phyloP scores from a whole-genome alignment of 2,888 invertebrate genomes.

The Pristionchus japonicus region DNA sequence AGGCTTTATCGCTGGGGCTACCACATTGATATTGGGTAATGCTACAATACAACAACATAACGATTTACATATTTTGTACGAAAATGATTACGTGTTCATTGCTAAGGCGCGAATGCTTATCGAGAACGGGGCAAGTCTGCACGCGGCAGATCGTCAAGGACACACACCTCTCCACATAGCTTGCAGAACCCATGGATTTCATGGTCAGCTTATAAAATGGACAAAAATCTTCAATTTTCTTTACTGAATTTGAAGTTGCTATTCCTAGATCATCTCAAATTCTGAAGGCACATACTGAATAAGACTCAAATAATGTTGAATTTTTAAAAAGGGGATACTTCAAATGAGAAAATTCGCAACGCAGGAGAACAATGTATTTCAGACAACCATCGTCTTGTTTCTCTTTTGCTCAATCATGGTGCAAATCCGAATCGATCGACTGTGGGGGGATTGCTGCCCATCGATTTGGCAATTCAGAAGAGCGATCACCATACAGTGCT shows the following conservation, averaged over 20 bases:
- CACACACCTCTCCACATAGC: slow-evolving; percentile 45
- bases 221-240: not conserved
- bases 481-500: slow-evolving; percentile 30
- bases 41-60: no score
- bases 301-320: no score
- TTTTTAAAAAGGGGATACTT: no score
- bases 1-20: no score
- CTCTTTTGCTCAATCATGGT: slow-evolving; percentile 43
- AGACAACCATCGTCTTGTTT: slow-evolving; percentile 27
- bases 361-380: no score
- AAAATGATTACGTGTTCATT: no score
- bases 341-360: no score
- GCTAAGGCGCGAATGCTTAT: slow-evolving; percentile 22
- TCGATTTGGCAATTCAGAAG: slow-evolving; percentile 44
- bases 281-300: no score
- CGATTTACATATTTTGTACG: not conserved
- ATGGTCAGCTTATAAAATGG: not conserved
- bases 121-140: slow-evolving; percentile 27
- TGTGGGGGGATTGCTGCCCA: slow-evolving; percentile 20
- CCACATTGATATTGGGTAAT: no score
- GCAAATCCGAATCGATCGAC: slow-evolving; percentile 46
- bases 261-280: no score
- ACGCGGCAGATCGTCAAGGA: slow-evolving; percentile 44
- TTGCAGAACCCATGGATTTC: slow-evolving; percentile 33
- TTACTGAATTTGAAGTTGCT: no score